Conservation (phyloP, 2,113 vertebrate species). For the Phalacrocorax aristotelis region DNA sequence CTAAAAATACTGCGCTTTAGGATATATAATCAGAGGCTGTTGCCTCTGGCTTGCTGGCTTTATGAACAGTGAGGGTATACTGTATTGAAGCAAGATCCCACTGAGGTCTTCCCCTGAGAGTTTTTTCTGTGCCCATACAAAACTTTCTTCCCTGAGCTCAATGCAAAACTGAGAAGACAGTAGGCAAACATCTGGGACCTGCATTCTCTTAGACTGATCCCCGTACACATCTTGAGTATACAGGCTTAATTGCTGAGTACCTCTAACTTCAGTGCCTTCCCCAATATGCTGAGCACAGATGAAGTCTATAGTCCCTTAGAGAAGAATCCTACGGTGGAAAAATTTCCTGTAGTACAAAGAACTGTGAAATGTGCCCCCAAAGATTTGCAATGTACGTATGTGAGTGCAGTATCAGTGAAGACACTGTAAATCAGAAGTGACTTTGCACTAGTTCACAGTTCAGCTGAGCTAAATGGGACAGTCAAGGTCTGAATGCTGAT, state of each 20-base stretch:
- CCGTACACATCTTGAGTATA: neutral
- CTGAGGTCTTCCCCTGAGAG: neutral
- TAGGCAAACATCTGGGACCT: neutral
- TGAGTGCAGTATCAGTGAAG: neutral
- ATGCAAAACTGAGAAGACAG: neutral
- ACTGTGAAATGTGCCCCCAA: neutral
- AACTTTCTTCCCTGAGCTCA: neutral
- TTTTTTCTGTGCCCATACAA: neutral
- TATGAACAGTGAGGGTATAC: neutral
- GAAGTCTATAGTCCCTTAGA: neutral
- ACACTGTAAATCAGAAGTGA: neutral
- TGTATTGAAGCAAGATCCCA: neutral
- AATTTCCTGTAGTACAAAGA: neutral
- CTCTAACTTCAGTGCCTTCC: neutral
- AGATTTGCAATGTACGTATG: fast-evolving
- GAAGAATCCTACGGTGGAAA: neutral
- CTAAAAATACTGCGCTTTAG: constrained; percentile 10
- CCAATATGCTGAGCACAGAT: neutral
- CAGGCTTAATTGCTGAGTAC: fast-evolving
- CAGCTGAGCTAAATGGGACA: neutral
- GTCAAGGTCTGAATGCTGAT: neutral
- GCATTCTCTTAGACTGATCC: neutral
- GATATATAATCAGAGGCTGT: neutral
- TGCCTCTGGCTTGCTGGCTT: constrained; percentile 1
- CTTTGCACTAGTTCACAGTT: neutral